These are phyloP conservation scores for Yasuhikotakia modesta DNA, from an alignment of 2,797 vertebrate genomes.

Conservation along the genomic window DNA sequence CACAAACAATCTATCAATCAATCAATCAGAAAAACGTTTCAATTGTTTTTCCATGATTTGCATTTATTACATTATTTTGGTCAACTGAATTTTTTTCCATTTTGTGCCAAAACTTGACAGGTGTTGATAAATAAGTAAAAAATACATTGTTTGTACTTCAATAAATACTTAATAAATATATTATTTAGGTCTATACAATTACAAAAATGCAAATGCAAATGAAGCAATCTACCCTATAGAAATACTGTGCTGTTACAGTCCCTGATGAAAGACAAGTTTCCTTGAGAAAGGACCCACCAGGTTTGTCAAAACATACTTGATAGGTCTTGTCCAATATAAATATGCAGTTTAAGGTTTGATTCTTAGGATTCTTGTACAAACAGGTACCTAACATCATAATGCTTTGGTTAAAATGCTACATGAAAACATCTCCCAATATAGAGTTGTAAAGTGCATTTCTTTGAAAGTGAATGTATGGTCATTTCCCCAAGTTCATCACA, in stretches of 20 bases:
- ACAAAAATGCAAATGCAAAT: constrained; percentile 69
- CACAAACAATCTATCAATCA: too few relatives aligned
- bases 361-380: constrained; percentile 44
- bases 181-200: constrained; percentile 75
- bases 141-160: constrained; percentile 78
- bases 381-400: constrained; percentile 70
- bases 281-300: constrained; percentile 49
- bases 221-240: constrained; percentile 74
- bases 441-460: constrained; percentile 84
- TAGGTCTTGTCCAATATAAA: constrained; percentile 50
- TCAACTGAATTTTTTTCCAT: constrained; percentile 78
- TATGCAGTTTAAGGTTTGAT: constrained; percentile 41
- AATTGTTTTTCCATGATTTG: constrained; percentile 63
- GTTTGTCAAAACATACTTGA: constrained; percentile 66
- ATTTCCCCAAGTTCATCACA: constrained; percentile 71
- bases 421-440: constrained; percentile 73
- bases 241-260: constrained; percentile 79
- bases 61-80: constrained; percentile 75
- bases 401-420: constrained; percentile 84
- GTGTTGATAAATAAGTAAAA: constrained; percentile 84
- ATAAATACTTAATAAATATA: constrained; percentile 87
- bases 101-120: constrained; percentile 58
- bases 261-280: constrained; percentile 69
- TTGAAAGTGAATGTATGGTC: constrained; percentile 73
- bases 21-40: background rate